Percentiles rank a stretch among this genome's conserved stretches.
Conservation (phyloP, 2,797 vertebrate genomes). For the Eurystomus glaucurus region DNA sequence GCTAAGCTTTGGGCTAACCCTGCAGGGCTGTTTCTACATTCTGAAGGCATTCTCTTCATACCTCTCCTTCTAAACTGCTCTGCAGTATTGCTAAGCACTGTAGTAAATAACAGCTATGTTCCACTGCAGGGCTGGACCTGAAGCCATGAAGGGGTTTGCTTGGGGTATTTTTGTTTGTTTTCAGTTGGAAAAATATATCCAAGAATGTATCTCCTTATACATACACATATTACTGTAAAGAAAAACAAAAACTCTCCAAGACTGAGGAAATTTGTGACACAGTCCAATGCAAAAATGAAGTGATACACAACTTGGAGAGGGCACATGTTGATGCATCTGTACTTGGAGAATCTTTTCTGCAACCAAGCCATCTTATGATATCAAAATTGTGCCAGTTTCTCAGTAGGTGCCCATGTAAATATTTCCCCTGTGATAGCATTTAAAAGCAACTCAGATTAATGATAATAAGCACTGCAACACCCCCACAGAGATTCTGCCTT, state of each 20-base stretch:
- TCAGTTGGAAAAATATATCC: not conserved
- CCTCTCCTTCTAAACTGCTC: not conserved
- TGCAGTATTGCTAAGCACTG: not conserved
- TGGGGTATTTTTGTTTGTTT: not conserved
- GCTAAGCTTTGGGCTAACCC: not conserved
- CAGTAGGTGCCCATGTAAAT: not conserved
- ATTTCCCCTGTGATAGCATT: not conserved
- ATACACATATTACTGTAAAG: not conserved
- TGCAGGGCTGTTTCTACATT: not conserved
- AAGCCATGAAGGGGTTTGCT: not conserved
- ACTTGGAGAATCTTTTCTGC: not conserved
- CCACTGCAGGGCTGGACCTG: not conserved
- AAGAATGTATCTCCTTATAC: not conserved
- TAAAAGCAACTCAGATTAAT: not conserved
- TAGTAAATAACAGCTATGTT: not conserved
- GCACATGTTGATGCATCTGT: not conserved
- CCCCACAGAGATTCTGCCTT: not conserved
- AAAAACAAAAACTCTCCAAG: not conserved
- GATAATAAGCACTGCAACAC: not conserved
- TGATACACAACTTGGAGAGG: not conserved
- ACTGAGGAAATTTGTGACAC: not conserved
- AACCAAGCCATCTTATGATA: not conserved
- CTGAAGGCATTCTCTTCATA: slow-evolving; percentile 3
- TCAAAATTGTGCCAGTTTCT: not conserved
- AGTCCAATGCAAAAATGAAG: not conserved